Percentiles rank a stretch among this genome's conserved stretches.
These are phyloP conservation scores for Lontra canadensis DNA, from an alignment of 2,113 vertebrate genomes.

Conservation along the genomic window DNA sequence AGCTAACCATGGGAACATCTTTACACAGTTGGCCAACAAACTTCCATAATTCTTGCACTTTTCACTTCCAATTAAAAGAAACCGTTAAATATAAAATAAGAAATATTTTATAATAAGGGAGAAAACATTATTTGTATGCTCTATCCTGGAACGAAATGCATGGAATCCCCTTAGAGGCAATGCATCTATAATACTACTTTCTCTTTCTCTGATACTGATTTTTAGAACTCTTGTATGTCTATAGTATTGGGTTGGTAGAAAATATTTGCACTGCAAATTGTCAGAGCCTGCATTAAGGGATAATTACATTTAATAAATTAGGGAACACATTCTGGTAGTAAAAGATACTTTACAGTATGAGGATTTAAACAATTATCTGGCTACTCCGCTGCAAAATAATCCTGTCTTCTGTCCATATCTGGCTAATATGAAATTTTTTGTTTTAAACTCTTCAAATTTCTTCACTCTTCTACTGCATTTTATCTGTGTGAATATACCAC, in stretches of 20 bases:
- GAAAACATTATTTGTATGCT: slow-evolving; percentile 12
- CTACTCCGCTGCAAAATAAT: slow-evolving; percentile 4
- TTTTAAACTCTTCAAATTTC: slow-evolving; percentile 16
- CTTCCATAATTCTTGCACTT: not conserved
- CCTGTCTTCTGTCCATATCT: slow-evolving; percentile 37
- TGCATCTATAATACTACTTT: not conserved
- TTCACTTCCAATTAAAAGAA: slow-evolving; percentile 15
- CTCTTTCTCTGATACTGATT: not conserved
- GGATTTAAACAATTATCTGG: slow-evolving; percentile 49
- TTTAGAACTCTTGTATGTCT: slow-evolving; percentile 41
- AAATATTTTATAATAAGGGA: too few species aligned
- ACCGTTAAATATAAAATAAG: not conserved
- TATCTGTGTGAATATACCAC: not conserved
- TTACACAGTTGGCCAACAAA: not conserved
- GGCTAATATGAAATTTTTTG: not conserved
- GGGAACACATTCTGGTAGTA: not conserved
- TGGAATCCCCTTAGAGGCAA: not conserved
- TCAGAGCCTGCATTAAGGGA: slow-evolving; percentile 32
- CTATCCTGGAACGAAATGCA: slow-evolving; percentile 22
- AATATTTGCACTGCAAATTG: slow-evolving; percentile 55
- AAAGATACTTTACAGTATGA: slow-evolving; percentile 32
- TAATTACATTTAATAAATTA: slow-evolving; percentile 23
- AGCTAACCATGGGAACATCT: not conserved
- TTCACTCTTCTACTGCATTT: not conserved
- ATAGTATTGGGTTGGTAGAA: slow-evolving; percentile 44